phyloP scores from a whole-genome alignment of 2,797 vertebrate species.

The Chiroxiphia lanceolata region DNA sequence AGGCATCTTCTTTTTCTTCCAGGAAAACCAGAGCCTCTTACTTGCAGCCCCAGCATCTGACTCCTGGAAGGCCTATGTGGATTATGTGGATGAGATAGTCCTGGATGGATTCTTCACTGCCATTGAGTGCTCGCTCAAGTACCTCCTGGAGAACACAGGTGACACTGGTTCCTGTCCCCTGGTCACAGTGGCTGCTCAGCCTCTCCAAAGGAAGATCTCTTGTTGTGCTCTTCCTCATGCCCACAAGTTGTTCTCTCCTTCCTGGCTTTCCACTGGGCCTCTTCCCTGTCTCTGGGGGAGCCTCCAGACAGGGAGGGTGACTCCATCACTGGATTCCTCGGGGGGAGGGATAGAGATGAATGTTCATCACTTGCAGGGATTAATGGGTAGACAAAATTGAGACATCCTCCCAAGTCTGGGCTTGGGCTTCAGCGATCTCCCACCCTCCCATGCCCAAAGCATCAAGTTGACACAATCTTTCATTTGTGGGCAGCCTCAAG shows the following conservation, averaged over 20 bases:
- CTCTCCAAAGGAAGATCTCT: neutral
- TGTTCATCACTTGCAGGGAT: neutral
- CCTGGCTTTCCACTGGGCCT: neutral
- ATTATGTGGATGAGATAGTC: conserved; percentile 89
- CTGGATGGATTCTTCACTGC: conserved; percentile 88
- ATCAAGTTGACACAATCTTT: neutral
- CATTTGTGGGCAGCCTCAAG: neutral
- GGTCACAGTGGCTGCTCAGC: neutral
- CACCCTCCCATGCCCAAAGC: neutral
- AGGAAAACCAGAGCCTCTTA: conserved; percentile 88
- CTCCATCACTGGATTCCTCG: neutral
- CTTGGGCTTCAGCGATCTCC: neutral
- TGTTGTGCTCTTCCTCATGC: neutral
- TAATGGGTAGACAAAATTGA: neutral
- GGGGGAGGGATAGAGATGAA: neutral
- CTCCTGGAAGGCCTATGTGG: conserved; percentile 87
- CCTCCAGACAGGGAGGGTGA: neutral
- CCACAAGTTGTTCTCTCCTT: neutral
- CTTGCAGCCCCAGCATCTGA: conserved; percentile 78
- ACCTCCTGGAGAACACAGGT: conserved; percentile 93
- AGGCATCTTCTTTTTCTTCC: neutral
- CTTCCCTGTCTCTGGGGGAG: neutral
- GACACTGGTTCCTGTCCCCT: neutral
- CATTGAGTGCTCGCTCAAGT: conserved; percentile 87
- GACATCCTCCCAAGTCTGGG: neutral